Evolutionary conservation across 53 echinoderm and acorn worm species (phyloP).

Genomic region (Holothuria scabra): DNA sequence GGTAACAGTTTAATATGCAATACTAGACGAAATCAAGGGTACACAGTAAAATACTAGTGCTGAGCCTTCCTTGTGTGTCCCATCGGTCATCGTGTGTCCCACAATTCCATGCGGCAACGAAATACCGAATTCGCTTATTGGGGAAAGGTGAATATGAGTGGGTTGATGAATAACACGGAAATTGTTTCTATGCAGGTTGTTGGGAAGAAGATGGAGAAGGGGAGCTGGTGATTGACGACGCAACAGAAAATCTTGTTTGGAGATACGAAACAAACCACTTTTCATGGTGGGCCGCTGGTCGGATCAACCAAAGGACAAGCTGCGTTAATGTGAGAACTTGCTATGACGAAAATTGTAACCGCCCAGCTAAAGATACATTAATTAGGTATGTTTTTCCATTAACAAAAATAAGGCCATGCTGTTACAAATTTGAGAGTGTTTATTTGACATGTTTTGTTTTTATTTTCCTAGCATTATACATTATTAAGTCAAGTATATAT

Average conservation of each 20-base stretch:
- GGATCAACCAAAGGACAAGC: constrained; percentile 57
- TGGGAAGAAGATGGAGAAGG: constrained; percentile 59
- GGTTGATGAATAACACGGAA: too few species aligned
- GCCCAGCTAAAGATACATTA: constrained; percentile 59
- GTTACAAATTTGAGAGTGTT: background rate
- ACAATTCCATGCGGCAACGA: too few species aligned
- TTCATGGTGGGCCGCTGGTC: constrained; percentile 88
- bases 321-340: constrained; percentile 76
- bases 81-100: too few species aligned
- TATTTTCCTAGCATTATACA: background rate
- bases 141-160: too few species aligned
- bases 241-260: constrained; percentile 63
- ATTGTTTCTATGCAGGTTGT: constrained; percentile 35
- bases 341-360: constrained; percentile 61
- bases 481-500: too few species aligned
- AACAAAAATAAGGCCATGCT: too few species aligned
- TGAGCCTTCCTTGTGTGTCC: too few species aligned
- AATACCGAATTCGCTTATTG: too few species aligned
- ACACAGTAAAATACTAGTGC: too few species aligned
- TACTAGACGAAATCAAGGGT: too few species aligned
- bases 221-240: constrained; percentile 8
- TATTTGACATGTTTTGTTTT: too few species aligned
- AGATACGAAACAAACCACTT: constrained; percentile 70
- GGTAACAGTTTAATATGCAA: too few species aligned
- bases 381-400: constrained; percentile 54